Evolutionary conservation across 2,113 vertebrate species (phyloP).

Genomic region (Oreochromis aureus): DNA sequence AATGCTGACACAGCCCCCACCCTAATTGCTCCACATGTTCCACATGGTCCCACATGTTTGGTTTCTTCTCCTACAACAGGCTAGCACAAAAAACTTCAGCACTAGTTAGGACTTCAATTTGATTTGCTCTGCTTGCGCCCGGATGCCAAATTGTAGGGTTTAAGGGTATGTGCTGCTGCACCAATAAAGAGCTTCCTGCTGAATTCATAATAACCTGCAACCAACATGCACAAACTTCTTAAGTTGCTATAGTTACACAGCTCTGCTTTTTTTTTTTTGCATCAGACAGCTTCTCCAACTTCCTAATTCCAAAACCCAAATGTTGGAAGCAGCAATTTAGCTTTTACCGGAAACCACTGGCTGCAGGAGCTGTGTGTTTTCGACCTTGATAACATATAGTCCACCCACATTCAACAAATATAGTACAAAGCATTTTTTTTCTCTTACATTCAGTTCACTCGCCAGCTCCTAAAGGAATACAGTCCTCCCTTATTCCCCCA

Average conservation of each 20-base stretch:
- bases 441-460: not conserved
- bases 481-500: not conserved
- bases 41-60: constrained; percentile 51
- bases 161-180: not conserved
- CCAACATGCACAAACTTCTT: constrained; percentile 11
- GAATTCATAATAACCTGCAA: constrained; percentile 42
- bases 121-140: not conserved
- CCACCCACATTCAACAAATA: not conserved
- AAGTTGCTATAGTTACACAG: constrained; percentile 32
- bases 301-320: constrained; percentile 13
- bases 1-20: constrained; percentile 66
- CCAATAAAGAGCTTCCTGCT: constrained; percentile 59
- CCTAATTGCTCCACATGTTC: constrained; percentile 63
- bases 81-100: constrained; percentile 7
- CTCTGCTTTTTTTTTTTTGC: not conserved
- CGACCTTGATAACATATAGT: not conserved
- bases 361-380: not conserved
- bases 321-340: constrained; percentile 5
- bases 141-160: not conserved
- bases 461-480: not conserved
- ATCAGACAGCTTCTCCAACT: not conserved
- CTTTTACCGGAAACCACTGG: not conserved
- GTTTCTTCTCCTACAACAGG: constrained; percentile 35
- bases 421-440: not conserved
- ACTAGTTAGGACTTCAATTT: not conserved